Conservation (phyloP, 2,797 vertebrate genomes). For the Iguana delicatissima region DNA sequence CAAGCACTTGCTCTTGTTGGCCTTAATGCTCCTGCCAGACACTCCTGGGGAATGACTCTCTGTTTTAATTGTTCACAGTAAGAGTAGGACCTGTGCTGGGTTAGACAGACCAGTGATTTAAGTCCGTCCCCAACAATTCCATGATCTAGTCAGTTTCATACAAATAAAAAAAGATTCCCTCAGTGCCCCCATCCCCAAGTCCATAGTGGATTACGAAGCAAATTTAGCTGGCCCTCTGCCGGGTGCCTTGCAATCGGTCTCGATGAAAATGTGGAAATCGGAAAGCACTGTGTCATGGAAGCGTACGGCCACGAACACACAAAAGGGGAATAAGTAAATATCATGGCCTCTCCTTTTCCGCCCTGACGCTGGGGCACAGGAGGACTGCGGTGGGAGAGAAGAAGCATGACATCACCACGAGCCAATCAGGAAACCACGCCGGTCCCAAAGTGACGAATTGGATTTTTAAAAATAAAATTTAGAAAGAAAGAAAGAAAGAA, state of each 20-base stretch:
- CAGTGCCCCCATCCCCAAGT: not conserved
- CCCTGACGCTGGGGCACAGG: not conserved
- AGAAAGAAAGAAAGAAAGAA: no score
- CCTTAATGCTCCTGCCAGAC: no score
- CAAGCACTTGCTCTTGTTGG: no score
- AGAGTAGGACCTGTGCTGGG: no score
- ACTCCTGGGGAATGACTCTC: no score
- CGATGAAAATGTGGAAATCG: not conserved
- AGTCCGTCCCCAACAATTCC: not conserved
- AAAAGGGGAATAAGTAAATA: not conserved
- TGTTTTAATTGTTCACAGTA: no score
- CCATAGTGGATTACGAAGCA: not conserved
- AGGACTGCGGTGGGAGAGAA: rapidly evolving
- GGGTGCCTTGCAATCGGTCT: not conserved
- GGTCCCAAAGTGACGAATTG: not conserved
- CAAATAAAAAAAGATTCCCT: not conserved
- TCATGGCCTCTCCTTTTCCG: no score
- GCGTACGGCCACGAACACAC: not conserved
- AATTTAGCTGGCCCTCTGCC: not conserved
- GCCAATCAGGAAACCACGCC: conserved; percentile 46
- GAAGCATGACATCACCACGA: conserved; percentile 57
- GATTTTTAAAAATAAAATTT: not conserved
- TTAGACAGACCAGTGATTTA: not conserved
- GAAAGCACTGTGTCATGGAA: not conserved
- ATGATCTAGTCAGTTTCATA: no score